Conservation (phyloP, 2,888 invertebrate genomes). For the Corbicula japonica region DNA sequence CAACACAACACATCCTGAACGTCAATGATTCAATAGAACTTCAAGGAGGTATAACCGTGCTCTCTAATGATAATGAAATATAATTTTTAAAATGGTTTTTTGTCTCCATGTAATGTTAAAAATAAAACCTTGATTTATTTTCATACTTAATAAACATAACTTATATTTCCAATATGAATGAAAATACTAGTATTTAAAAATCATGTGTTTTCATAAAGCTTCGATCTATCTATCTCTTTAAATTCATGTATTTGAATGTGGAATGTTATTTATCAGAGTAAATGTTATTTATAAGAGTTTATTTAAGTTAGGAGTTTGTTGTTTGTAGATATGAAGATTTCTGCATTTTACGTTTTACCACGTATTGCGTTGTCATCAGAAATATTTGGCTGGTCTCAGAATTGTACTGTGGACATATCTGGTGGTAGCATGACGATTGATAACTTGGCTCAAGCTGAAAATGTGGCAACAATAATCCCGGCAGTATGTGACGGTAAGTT, state of each 20-base stretch:
- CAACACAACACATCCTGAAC: background rate
- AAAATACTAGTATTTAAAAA: too few species aligned
- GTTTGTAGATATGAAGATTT: slow-evolving; percentile 23
- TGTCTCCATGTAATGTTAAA: too few species aligned
- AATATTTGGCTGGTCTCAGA: slow-evolving; percentile 1
- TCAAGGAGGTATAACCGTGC: slow-evolving; percentile 15
- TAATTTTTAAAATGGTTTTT: background rate
- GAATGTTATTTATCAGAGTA: too few species aligned
- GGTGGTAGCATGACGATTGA: slow-evolving; percentile 22
- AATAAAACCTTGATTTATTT: too few species aligned
- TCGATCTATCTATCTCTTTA: too few species aligned
- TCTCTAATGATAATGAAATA: background rate
- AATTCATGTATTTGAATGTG: too few species aligned
- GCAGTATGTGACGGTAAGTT: slow-evolving; percentile 39
- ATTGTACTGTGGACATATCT: slow-evolving; percentile 11
- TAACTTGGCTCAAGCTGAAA: background rate
- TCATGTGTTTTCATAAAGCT: too few species aligned
- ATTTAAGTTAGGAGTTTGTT: too few species aligned
- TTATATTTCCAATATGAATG: too few species aligned
- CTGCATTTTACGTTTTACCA: slow-evolving; percentile 12
- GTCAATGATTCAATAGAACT: slow-evolving; percentile 7
- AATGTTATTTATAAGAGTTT: too few species aligned
- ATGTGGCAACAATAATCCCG: slow-evolving; percentile 17
- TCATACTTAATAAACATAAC: too few species aligned
- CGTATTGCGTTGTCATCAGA: slow-evolving; percentile 8